These are phyloP conservation scores for Oryzias celebensis DNA, from an alignment of 2,113 vertebrate genomes.

Conservation along the genomic window DNA sequence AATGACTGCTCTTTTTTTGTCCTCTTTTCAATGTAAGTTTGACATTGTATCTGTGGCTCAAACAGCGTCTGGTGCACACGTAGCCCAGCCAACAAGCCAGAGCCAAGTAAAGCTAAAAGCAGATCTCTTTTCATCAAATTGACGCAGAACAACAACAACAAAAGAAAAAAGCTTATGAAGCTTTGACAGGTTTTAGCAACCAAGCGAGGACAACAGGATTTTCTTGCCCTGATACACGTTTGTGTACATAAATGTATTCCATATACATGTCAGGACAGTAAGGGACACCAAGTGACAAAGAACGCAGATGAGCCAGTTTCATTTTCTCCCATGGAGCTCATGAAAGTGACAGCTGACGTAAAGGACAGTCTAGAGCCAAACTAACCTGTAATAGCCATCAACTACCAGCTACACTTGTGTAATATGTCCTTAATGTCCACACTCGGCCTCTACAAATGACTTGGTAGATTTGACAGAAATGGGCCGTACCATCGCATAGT, in stretches of 20 bases:
- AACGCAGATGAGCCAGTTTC: constrained; percentile 38
- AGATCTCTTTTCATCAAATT: constrained; percentile 30
- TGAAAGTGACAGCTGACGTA: constrained; percentile 1
- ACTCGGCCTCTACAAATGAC: constrained; percentile 54
- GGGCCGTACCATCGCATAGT: constrained; percentile 45
- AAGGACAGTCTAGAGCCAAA: constrained; percentile 16
- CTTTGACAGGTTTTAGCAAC: constrained; percentile 48
- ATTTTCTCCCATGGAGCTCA: constrained; percentile 27
- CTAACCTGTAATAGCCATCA: constrained; percentile 7
- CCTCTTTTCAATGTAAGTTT: constrained; percentile 37
- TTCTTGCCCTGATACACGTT: constrained; percentile 27
- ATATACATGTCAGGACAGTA: constrained; percentile 29
- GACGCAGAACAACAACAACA: constrained; percentile 27
- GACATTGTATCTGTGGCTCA: constrained; percentile 61
- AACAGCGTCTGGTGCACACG: constrained; percentile 37
- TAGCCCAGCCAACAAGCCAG: constrained; percentile 34
- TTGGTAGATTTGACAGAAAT: constrained; percentile 45
- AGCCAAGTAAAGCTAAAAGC: constrained; percentile 32
- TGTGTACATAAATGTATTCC: constrained; percentile 45
- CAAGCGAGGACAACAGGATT: constrained; percentile 22
- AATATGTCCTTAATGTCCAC: constrained; percentile 36
- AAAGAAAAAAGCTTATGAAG: constrained; percentile 26
- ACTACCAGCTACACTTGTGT: constrained; percentile 15
- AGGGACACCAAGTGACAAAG: constrained; percentile 39
- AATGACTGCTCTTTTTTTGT: constrained; percentile 34